phyloP scores from a whole-genome alignment of 1,140 invertebrate genomes.

The Ceratina calcarata region DNA sequence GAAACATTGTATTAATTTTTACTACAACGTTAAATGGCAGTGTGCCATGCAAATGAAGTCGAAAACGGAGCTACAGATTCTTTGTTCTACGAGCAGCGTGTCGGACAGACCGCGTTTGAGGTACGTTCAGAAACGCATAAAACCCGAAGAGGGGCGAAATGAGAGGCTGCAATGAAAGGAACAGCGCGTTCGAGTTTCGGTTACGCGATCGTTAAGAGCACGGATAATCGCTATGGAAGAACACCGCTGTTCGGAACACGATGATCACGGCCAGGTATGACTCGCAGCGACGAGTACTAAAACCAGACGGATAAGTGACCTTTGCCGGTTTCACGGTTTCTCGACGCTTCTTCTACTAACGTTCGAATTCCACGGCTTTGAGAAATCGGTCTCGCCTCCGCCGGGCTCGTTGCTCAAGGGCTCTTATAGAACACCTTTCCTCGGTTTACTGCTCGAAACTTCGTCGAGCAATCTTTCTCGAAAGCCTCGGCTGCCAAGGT shows the following conservation, averaged over 20 bases:
- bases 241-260: conserved; percentile 30
- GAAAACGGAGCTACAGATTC: neutral
- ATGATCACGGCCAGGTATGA: conserved; percentile 40
- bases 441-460: too few species aligned
- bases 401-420: conserved; percentile 39
- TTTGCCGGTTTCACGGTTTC: conserved; percentile 38
- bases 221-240: conserved; percentile 44
- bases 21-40: too few species aligned
- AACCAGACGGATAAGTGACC: conserved; percentile 53
- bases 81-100: neutral
- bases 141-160: neutral
- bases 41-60: too few species aligned
- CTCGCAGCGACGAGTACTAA: conserved; percentile 28
- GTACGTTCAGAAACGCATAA: neutral
- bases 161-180: neutral
- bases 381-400: conserved; percentile 11
- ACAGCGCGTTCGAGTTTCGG: neutral
- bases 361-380: conserved; percentile 14
- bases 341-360: conserved; percentile 14
- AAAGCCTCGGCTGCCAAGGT: conserved; percentile 9
- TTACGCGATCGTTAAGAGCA: conserved; percentile 27
- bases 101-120: neutral
- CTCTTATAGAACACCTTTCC: conserved; percentile 24
- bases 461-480: neutral
- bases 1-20: too few species aligned